Evolutionary conservation across 2,113 vertebrate species (phyloP).

Genomic region (Pelusios castaneus): DNA sequence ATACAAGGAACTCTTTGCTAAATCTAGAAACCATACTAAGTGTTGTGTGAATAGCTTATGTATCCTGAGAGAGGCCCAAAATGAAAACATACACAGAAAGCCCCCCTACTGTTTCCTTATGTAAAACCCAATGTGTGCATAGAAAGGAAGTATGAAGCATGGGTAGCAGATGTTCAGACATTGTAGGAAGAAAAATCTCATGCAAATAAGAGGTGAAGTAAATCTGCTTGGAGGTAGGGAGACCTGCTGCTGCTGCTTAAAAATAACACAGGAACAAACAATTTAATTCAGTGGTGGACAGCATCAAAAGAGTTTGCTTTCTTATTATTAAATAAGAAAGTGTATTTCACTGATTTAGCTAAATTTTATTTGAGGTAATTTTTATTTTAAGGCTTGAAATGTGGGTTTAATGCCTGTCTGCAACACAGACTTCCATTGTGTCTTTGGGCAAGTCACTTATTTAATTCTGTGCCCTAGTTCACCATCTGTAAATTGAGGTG

Average conservation of each 20-base stretch:
- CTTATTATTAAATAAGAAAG: not conserved
- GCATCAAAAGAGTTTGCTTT: not conserved
- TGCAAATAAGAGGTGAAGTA: not conserved
- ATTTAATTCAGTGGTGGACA: not conserved
- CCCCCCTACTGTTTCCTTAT: not conserved
- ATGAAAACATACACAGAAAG: not conserved
- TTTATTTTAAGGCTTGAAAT: constrained; percentile 8
- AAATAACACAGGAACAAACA: not conserved
- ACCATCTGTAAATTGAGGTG: not conserved
- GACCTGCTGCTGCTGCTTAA: not conserved
- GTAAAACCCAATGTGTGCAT: not conserved
- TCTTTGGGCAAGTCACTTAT: not conserved
- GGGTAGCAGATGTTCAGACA: not conserved
- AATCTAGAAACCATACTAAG: fast-evolving
- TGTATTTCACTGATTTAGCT: not conserved
- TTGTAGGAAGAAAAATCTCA: not conserved
- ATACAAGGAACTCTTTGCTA: not conserved
- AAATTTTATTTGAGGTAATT: not conserved
- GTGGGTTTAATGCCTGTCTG: not conserved
- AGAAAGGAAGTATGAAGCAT: not conserved
- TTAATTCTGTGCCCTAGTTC: not conserved
- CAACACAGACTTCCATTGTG: not conserved
- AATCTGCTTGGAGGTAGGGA: not conserved
- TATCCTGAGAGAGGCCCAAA: not conserved
- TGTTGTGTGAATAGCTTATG: not conserved